phyloP scores from a whole-genome alignment of 2,888 invertebrate genomes.

The Andrena praecox region DNA sequence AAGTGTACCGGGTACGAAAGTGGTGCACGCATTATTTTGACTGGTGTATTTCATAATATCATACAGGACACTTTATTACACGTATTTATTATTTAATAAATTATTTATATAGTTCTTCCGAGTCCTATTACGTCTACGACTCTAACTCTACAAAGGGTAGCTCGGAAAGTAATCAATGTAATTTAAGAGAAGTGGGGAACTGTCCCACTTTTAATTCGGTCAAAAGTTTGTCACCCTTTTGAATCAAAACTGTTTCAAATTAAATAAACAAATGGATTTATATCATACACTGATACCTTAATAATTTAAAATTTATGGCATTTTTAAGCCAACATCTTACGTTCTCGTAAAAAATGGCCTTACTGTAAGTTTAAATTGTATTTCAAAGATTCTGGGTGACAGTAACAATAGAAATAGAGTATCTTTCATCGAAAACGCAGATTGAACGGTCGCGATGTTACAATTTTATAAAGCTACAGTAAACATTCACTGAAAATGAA shows the following conservation, averaged over 20 bases:
- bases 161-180: not conserved
- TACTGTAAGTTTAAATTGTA: not conserved
- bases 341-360: not conserved
- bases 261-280: constrained; percentile 1
- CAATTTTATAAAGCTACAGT: too few relatives aligned
- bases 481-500: not conserved
- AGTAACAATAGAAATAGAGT: too few relatives aligned
- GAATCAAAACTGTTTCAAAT: not conserved
- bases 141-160: not conserved
- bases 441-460: not conserved
- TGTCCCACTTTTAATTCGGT: not conserved
- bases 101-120: not conserved
- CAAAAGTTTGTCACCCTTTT: not conserved
- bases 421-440: too few relatives aligned
- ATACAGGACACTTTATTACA: constrained; percentile 77
- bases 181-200: not conserved
- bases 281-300: not conserved
- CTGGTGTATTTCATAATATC: constrained; percentile 82
- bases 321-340: not conserved
- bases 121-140: not conserved
- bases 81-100: constrained; percentile 57
- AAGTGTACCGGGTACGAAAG: not conserved
- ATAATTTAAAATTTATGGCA: not conserved
- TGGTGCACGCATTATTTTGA: constrained; percentile 68
- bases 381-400: not conserved